phyloP scores from a whole-genome alignment of 2,888 invertebrate genomes.

The Ditula angustiorana region DNA sequence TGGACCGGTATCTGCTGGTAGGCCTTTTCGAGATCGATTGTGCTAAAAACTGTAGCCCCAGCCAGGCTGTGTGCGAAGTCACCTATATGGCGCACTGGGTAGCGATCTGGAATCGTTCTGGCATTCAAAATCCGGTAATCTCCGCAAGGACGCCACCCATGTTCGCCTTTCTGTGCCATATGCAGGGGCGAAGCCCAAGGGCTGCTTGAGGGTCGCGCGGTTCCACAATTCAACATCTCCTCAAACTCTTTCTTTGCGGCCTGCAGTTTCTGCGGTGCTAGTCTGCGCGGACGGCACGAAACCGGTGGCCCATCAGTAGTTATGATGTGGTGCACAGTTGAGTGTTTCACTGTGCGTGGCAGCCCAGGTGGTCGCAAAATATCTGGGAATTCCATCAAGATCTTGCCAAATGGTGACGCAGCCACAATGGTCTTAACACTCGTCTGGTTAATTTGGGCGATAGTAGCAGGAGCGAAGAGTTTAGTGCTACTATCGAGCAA shows the following conservation, averaged over 20 bases:
- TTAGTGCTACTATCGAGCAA: constrained; percentile 35
- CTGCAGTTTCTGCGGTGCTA: not conserved
- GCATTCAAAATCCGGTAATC: constrained; percentile 5
- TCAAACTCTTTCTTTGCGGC: not conserved
- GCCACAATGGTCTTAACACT: constrained; percentile 22
- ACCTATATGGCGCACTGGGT: not conserved
- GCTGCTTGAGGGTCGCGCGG: not conserved
- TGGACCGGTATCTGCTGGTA: constrained; percentile 62
- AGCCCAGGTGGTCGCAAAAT: not conserved
- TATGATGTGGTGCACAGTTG: not conserved
- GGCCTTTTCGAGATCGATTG: constrained; percentile 43
- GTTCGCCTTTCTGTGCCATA: not conserved
- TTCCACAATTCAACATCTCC: not conserved
- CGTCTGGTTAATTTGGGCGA: constrained; percentile 2
- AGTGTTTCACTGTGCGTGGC: not conserved
- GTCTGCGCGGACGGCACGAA: constrained; percentile 1
- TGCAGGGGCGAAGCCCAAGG: not conserved
- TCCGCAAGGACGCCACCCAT: constrained; percentile 5
- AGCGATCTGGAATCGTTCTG: not conserved
- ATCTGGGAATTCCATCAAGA: constrained; percentile 6
- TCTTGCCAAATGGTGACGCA: not conserved
- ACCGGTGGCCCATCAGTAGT: constrained; percentile 6
- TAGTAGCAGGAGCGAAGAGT: constrained; percentile 4
- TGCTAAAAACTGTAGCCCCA: not conserved
- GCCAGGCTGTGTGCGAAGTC: not conserved